Conservation (phyloP, 2,797 vertebrate genomes). For the Yasuhikotakia modesta region DNA sequence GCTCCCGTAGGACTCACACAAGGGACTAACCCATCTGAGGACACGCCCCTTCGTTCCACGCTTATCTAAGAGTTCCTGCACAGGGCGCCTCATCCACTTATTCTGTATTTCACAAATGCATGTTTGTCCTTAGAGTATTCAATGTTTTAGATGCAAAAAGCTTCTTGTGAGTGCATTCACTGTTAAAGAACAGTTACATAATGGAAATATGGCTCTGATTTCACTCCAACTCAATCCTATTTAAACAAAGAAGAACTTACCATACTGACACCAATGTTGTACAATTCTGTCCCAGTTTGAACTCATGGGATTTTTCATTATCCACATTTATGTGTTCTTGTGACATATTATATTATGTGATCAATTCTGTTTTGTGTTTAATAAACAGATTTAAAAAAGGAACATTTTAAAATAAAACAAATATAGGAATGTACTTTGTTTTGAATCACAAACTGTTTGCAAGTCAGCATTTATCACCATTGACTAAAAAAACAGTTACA, state of each 20-base stretch:
- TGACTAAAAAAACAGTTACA: no score
- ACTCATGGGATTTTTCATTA: background rate
- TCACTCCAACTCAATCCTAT: background rate
- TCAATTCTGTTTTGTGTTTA: background rate
- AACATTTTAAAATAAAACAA: no score
- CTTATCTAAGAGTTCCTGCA: conserved; percentile 2
- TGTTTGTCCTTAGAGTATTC: conserved; percentile 13
- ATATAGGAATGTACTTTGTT: no score
- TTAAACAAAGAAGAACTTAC: background rate
- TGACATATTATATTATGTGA: background rate
- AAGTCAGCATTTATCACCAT: no score
- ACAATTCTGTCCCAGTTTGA: conserved; percentile 3
- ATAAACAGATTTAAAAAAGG: no score
- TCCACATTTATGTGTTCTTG: background rate
- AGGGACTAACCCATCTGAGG: conserved; percentile 38
- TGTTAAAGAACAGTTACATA: conserved; percentile 8
- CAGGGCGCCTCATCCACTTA: background rate
- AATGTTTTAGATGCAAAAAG: conserved; percentile 8
- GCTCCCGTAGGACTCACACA: conserved; percentile 18
- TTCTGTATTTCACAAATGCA: conserved; percentile 16
- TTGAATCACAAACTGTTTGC: no score
- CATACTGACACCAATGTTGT: background rate
- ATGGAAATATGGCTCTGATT: conserved; percentile 17
- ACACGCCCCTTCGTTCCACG: conserved; percentile 18
- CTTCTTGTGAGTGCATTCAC: conserved; percentile 6